phyloP scores from a whole-genome alignment of 2,113 vertebrate genomes.

The Podarcis cretensis region DNA sequence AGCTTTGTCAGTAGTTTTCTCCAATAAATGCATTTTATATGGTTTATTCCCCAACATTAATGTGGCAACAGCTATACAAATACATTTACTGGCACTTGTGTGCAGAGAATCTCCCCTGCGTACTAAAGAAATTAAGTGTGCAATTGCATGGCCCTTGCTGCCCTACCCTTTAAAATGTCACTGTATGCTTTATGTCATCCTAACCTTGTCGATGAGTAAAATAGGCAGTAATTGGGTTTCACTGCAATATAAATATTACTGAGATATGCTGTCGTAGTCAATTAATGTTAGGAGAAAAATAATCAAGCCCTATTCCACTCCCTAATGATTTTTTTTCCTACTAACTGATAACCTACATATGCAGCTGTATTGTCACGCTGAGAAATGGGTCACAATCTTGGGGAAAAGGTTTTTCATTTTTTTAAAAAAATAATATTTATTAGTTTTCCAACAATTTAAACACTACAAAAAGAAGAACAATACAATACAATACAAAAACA shows the following conservation, averaged over 20 bases:
- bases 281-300: conserved; percentile 65
- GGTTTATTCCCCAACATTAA: background rate
- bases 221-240: conserved; percentile 66
- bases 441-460: too few relatives aligned
- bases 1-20: too few relatives aligned
- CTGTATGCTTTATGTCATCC: conserved; percentile 63
- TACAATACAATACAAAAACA: too few relatives aligned
- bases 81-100: background rate
- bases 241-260: conserved; percentile 64
- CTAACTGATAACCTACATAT: conserved; percentile 13
- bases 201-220: conserved; percentile 57
- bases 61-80: background rate
- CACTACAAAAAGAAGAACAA: too few relatives aligned
- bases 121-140: conserved; percentile 57
- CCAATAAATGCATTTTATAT: background rate
- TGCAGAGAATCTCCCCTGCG: conserved; percentile 7
- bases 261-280: conserved; percentile 73
- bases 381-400: background rate
- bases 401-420: background rate
- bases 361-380: background rate
- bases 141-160: conserved; percentile 51
- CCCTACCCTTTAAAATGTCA: conserved; percentile 51
- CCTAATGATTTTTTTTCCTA: conserved; percentile 58
- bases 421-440: too few relatives aligned
- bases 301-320: conserved; percentile 62